Base-by-base conservation (phyloP, 2,113 vertebrate genomes). In the Hiodon tergisus region DNA sequence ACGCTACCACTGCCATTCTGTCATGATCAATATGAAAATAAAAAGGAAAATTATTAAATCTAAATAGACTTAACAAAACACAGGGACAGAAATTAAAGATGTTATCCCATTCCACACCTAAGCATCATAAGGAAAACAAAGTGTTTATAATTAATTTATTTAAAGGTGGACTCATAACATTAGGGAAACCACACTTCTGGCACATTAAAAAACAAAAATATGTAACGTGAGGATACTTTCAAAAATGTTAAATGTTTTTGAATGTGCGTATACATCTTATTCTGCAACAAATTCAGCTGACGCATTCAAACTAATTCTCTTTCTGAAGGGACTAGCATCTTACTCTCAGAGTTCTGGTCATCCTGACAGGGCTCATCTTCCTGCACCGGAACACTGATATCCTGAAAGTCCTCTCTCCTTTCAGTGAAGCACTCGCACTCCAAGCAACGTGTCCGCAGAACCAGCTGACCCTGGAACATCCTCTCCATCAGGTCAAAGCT, bases 401-500 rank as follows among this genome's bases (percentile, higher is more conserved):
- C 95, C 85, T 98, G 97, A 73, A 99, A 99, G 83, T 97, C 95
- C 84, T 99, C 97, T 78, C 93, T 91, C 81, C 97, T 89, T 77
- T 98, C 97, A 0, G 97, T 98, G 86, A 93, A 95, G 85, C 94
- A 94, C 83, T 99, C 97, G 5, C 97, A 99, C 85, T 99, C 97
- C 86, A 99, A 86, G 76, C 97, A 99, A 50, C 97, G 93, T 2
- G 97, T 98, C 83, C 96, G 88, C 81, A 99, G 85, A 51, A 98
- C 94, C 78, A 99, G 88, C 77, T 93, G 93, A 69, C 97, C 97
- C 87, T 98, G 97, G 90, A 99, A 99, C 83, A 98, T 84, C 78
- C 85, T 92, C 89, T 98, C 94, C 89, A 98, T 93, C 84, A 98
- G 85, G 77, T 96, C 93, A 80, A 96, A 92, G 71, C 87, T 90